Base-by-base conservation (phyloP, 37 sponge, comb jelly and placozoan species). In the Halisarca cf. caerulea region DNA sequence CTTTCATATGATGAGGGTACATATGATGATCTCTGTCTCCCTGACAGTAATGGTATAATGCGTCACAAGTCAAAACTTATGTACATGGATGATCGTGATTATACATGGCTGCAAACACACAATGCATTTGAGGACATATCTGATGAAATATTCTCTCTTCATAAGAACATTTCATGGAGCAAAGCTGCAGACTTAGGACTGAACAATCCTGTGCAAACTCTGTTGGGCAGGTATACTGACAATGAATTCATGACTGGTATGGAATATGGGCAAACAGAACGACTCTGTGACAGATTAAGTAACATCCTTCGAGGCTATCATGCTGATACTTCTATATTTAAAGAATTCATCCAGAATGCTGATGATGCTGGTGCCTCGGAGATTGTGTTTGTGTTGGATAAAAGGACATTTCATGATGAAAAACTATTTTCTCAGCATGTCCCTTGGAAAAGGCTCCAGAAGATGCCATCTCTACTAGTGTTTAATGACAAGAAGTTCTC, bases 261-360 rank as follows among this genome's bases (percentile, higher is more conserved):
- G 33, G 94, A 90, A 11, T 94, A 70, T 90, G 94, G 94, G 14
- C 93, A 93, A 58, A 24, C 84, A 78, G 94, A 94, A 82, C 81
- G 88, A 30, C 71, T 94, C 9, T 90, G 88, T 85, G 90, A 94
- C 41, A 79, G 94, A 79, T 71, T 94, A n/a, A 89, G 80, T 53
- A 53, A 58, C 17, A 88, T 94, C 37, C 80, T 94, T 14, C 59
- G 69, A 43, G 75, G 85, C 36, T 94, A 90, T 59, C 90, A 88
- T 60, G 37, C 78, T 41, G 94, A 94, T 62, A 59, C 40, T 21
- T 78, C 88, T 3, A 90, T 94, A 21, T 94, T 94, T 51, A 83
- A 88, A 55, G 94, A 94, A 66, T 87, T 90, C 57, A 85, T 94
- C 51, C 94, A 94, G 40, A 90, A 94, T 88, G 94, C 94, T 37